These are phyloP conservation scores for Candoia aspera DNA, from an alignment of 2,113 vertebrate genomes.

Conservation along the genomic window DNA sequence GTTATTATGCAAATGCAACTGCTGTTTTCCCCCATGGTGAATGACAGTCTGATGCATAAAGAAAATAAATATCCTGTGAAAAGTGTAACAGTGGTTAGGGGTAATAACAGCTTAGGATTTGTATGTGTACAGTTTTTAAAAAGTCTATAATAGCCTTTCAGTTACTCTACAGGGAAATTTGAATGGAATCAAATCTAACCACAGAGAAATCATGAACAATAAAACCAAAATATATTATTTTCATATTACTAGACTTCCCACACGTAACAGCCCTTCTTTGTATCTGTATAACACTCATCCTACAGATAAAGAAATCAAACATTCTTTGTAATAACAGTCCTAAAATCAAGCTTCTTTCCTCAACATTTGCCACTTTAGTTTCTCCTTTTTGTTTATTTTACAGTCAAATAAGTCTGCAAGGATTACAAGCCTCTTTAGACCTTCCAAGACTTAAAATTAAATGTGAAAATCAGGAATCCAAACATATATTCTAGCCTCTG, in stretches of 20 bases:
- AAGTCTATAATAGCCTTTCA: constrained; percentile 41
- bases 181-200: constrained; percentile 33
- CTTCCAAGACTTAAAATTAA: constrained; percentile 25
- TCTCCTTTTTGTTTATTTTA: constrained; percentile 62
- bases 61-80: constrained; percentile 35
- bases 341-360: neutral
- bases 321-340: neutral
- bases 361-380: constrained; percentile 27
- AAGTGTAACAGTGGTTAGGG: constrained; percentile 42
- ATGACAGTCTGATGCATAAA: constrained; percentile 6
- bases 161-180: constrained; percentile 49
- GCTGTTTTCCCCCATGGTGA: constrained; percentile 31
- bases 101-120: constrained; percentile 23
- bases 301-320: constrained; percentile 36
- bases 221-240: constrained; percentile 49
- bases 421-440: constrained; percentile 38
- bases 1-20: neutral
- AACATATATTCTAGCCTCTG: neutral
- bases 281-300: neutral
- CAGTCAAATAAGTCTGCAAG: constrained; percentile 58
- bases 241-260: constrained; percentile 34
- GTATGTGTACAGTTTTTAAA: constrained; percentile 42
- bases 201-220: constrained; percentile 40
- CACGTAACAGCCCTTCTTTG: neutral
- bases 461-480: constrained; percentile 32